Evolutionary conservation across 2,888 invertebrate genomes (phyloP).

Genomic region (Patella depressa): DNA sequence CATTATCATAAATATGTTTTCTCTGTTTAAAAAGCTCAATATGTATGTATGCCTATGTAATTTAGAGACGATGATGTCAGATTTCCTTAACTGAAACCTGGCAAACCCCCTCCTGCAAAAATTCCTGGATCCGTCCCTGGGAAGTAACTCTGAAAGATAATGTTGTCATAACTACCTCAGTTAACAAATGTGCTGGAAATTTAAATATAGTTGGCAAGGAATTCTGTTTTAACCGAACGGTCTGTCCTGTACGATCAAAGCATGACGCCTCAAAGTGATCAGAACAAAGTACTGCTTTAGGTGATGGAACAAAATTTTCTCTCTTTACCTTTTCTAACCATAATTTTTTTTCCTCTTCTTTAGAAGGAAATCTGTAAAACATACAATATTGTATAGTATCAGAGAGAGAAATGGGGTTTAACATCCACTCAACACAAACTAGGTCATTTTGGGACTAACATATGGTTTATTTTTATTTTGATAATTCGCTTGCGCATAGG

Average conservation of each 20-base stretch:
- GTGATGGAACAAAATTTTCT: neutral
- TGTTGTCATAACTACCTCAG: neutral
- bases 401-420: neutral
- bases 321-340: neutral
- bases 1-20: too few relatives aligned
- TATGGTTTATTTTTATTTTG: too few relatives aligned
- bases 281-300: neutral
- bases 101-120: too few relatives aligned
- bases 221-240: neutral
- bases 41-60: too few relatives aligned
- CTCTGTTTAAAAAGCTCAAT: too few relatives aligned
- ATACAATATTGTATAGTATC: neutral
- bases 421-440: neutral
- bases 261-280: conserved; percentile 18
- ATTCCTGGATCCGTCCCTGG: too few relatives aligned
- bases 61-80: too few relatives aligned
- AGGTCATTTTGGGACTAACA: too few relatives aligned
- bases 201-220: conserved; percentile 6
- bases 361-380: neutral
- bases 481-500: too few relatives aligned
- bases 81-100: too few relatives aligned
- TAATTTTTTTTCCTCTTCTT: neutral
- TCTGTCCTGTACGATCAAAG: conserved; percentile 15
- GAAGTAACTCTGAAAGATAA: too few relatives aligned
- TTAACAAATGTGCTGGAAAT: conserved; percentile 5